Conservation (phyloP, 2,888 invertebrate species). For the Rhamnusium bicolor region DNA sequence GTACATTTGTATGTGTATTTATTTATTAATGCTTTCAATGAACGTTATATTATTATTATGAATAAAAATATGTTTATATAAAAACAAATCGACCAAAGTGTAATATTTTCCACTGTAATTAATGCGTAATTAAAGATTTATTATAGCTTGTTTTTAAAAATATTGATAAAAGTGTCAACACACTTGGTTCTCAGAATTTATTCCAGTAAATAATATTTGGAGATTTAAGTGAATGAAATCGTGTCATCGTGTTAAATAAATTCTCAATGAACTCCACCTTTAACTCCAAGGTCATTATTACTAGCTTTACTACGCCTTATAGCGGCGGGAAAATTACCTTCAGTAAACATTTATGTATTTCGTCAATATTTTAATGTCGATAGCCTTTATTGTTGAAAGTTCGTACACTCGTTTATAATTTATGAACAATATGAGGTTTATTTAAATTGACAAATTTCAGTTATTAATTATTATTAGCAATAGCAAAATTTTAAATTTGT, state of each 20-base stretch:
- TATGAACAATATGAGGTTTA: too few relatives aligned
- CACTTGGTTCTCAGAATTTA: slow-evolving; percentile 19
- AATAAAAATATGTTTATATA: slow-evolving; percentile 3
- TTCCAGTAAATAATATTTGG: slow-evolving; percentile 10
- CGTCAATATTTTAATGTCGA: background rate
- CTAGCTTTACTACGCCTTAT: slow-evolving; percentile 31
- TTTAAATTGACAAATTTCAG: too few relatives aligned
- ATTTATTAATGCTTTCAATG: too few relatives aligned
- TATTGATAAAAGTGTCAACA: slow-evolving; percentile 36
- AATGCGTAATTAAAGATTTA: slow-evolving; percentile 34
- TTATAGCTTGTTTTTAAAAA: slow-evolving; percentile 27
- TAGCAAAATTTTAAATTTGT: too few relatives aligned
- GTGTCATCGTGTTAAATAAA: slow-evolving; percentile 3
- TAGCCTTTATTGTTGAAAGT: background rate
- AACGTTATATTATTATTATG: background rate
- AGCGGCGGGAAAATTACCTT: slow-evolving; percentile 17
- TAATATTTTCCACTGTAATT: slow-evolving; percentile 29
- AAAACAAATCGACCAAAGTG: slow-evolving; percentile 31
- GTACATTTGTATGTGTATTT: too few relatives aligned
- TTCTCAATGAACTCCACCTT: slow-evolving; percentile 30
- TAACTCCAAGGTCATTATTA: slow-evolving; percentile 22
- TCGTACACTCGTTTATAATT: too few relatives aligned
- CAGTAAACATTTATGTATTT: background rate
- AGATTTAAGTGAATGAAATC: slow-evolving; percentile 17
- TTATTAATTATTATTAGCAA: too few relatives aligned